These are phyloP conservation scores for Sebastes elongatus DNA, from an alignment of 2,797 vertebrate species.

Conservation along the genomic window DNA sequence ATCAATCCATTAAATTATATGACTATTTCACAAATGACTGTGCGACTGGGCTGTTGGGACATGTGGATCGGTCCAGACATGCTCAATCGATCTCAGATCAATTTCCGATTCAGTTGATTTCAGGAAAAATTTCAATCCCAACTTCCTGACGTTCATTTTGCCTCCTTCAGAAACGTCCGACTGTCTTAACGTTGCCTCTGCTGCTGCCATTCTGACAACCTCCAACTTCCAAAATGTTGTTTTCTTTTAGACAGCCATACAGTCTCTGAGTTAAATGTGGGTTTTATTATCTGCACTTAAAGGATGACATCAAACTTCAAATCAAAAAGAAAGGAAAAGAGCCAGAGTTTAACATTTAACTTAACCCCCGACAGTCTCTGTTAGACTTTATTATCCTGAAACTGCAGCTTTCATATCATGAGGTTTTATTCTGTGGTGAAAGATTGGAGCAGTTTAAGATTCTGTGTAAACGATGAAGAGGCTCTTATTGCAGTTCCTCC, in stretches of 20 bases:
- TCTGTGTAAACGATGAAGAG: not conserved
- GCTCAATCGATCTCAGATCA: not conserved
- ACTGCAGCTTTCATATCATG: not conserved
- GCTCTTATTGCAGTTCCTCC: not conserved
- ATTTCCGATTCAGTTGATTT: not conserved
- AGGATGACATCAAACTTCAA: not conserved
- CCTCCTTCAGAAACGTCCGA: slow-evolving; percentile 19
- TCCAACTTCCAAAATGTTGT: not conserved
- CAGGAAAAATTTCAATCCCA: not conserved
- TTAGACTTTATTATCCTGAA: not conserved
- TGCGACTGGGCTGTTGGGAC: too few species aligned
- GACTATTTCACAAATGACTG: too few species aligned
- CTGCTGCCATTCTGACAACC: not conserved
- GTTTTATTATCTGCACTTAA: not conserved
- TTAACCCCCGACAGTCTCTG: not conserved
- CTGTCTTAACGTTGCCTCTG: too few species aligned
- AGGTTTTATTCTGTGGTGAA: too few species aligned
- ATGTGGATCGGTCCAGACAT: not conserved
- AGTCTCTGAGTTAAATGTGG: not conserved
- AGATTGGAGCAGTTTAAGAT: too few species aligned
- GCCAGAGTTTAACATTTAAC: not conserved
- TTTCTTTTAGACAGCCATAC: slow-evolving; percentile 3
- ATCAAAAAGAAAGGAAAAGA: not conserved
- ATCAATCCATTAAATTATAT: too few species aligned
- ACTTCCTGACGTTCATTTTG: not conserved